Percentiles rank a stretch among this genome's conserved stretches.
phyloP scores from a whole-genome alignment of 2,888 invertebrate genomes.

The Lydus trimaculatus region DNA sequence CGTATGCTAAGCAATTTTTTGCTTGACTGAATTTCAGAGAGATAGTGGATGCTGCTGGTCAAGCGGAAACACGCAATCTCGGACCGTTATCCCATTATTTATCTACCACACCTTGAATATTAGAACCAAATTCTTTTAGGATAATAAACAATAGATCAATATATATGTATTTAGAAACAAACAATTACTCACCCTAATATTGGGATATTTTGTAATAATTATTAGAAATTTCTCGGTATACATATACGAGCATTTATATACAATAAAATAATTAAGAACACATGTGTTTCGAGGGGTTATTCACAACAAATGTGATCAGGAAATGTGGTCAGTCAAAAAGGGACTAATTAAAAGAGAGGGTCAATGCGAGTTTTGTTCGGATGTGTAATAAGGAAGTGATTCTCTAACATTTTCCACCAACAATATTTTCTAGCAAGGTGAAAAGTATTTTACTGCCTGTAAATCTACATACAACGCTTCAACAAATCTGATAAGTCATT shows the following conservation, averaged over 20 bases:
- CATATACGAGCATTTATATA: too few species aligned
- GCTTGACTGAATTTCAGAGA: conserved; percentile 36
- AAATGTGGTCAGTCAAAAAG: background rate
- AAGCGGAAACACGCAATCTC: conserved; percentile 41
- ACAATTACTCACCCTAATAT: too few species aligned
- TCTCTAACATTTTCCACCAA: background rate
- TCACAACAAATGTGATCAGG: too few species aligned
- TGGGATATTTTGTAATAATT: too few species aligned
- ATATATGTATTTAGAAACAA: too few species aligned
- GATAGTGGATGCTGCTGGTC: conserved; percentile 36
- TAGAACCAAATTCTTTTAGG: conserved; percentile 22
- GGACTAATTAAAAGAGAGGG: background rate
- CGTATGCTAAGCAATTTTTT: conserved; percentile 41
- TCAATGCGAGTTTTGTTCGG: background rate
- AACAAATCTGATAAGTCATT: background rate
- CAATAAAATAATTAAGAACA: background rate
- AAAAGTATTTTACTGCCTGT: background rate
- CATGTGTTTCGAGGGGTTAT: too few species aligned
- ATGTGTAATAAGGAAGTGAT: background rate
- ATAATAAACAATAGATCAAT: too few species aligned
- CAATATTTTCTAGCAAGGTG: background rate
- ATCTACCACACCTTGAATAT: conserved; percentile 35
- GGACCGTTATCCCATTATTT: conserved; percentile 38
- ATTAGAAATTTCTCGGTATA: background rate
- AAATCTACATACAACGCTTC: background rate